phyloP scores from a whole-genome alignment of 2,888 invertebrate species.

The Elmis aenea region DNA sequence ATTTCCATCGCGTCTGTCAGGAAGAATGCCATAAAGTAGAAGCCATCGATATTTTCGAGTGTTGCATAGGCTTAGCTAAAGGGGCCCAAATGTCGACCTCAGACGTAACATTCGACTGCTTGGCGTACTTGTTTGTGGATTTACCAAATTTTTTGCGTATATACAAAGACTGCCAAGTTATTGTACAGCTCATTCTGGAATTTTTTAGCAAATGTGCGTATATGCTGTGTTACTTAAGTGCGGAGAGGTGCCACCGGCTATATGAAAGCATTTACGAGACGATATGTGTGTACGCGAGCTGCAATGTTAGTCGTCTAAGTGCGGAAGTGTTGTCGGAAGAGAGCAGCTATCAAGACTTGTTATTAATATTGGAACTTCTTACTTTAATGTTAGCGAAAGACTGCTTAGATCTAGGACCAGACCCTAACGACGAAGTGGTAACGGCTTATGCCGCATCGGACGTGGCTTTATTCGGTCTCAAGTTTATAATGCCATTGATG shows the following conservation, averaged over 20 bases:
- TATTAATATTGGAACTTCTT: constrained; percentile 73
- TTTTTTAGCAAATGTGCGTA: constrained; percentile 67
- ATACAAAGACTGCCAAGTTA: constrained; percentile 74
- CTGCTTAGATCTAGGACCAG: constrained; percentile 41
- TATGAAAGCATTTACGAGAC: constrained; percentile 64
- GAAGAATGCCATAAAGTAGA: constrained; percentile 61
- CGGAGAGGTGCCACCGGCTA: constrained; percentile 58
- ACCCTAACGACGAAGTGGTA: constrained; percentile 35
- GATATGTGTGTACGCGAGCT: constrained; percentile 65
- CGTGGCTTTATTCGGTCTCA: constrained; percentile 64
- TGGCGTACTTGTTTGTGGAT: constrained; percentile 62
- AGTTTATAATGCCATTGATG: constrained; percentile 69
- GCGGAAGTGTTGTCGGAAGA: constrained; percentile 65
- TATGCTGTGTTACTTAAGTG: constrained; percentile 60
- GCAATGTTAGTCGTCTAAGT: constrained; percentile 60
- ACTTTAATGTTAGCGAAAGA: constrained; percentile 45
- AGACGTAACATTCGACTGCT: constrained; percentile 51
- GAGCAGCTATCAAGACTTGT: constrained; percentile 69
- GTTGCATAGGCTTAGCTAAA: constrained; percentile 66
- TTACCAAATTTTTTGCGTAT: constrained; percentile 64
- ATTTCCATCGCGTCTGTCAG: constrained; percentile 53
- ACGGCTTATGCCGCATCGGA: constrained; percentile 54
- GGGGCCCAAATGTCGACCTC: constrained; percentile 53
- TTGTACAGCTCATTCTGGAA: constrained; percentile 71
- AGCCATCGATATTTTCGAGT: constrained; percentile 71